Evolutionary conservation across 64 coral and sea anemone genomes (phyloP).

Genomic region (Montipora efflorescens): DNA sequence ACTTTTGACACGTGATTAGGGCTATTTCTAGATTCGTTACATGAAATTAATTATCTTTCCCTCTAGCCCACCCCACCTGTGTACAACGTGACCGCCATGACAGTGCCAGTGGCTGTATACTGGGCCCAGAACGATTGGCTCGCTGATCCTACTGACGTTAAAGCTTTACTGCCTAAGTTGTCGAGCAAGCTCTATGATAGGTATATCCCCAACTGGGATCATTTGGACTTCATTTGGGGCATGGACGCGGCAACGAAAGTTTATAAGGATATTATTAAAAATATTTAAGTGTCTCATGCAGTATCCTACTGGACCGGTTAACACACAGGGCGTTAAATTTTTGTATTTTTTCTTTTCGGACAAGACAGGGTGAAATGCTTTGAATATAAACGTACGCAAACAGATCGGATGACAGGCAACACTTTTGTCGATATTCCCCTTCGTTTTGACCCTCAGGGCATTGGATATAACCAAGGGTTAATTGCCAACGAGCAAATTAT

Average conservation of each 20-base stretch:
- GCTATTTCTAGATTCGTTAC: neutral
- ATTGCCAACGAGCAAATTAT: no score
- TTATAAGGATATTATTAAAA: conserved; percentile 74
- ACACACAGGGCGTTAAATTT: no score
- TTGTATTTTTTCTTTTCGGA: no score
- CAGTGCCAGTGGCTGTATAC: conserved; percentile 79
- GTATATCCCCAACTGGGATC: conserved; percentile 76
- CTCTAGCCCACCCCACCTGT: conserved; percentile 69
- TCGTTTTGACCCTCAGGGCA: no score
- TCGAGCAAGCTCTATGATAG: conserved; percentile 65
- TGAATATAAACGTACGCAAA: no score
- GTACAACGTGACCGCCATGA: conserved; percentile 71
- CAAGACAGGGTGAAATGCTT: no score
- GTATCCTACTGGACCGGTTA: no score
- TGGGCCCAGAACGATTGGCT: conserved; percentile 75
- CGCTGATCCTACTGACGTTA: conserved; percentile 79
- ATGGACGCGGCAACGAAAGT: conserved; percentile 69
- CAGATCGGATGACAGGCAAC: no score
- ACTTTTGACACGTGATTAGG: no score
- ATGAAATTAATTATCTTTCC: neutral
- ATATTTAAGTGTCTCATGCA: conserved; percentile 30
- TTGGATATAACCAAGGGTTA: no score
- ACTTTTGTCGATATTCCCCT: no score
- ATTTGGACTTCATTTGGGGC: conserved; percentile 88
- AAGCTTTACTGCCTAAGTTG: conserved; percentile 36